Percentiles rank a stretch among this genome's conserved stretches.
phyloP scores from a whole-genome alignment of 2,797 vertebrate genomes.

The Chiroxiphia lanceolata region DNA sequence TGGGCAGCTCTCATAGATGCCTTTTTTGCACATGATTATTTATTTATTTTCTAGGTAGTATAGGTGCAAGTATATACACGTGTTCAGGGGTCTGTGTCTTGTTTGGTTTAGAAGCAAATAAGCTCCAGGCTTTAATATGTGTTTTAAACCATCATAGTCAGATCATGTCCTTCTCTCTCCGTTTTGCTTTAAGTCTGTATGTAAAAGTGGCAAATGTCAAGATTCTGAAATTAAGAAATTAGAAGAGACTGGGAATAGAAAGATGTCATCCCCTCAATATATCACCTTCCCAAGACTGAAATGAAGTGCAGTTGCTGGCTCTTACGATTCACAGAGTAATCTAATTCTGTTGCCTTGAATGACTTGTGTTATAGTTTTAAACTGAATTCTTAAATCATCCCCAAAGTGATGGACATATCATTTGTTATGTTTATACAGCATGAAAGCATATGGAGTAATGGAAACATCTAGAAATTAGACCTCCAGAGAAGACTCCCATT shows the following conservation, averaged over 20 bases:
- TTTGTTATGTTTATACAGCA: not conserved
- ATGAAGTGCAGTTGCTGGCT: not conserved
- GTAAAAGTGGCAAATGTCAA: not conserved
- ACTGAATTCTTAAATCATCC: slow-evolving; percentile 13
- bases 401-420: not conserved
- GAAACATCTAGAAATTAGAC: slow-evolving; percentile 42
- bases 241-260: not conserved
- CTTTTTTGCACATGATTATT: not conserved
- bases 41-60: not conserved
- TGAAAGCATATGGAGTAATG: slow-evolving; percentile 4
- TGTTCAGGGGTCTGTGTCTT: not conserved
- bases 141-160: not conserved
- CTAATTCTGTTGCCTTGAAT: slow-evolving; percentile 15
- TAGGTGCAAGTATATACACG: not conserved
- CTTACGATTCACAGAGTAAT: not conserved
- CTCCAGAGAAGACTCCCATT: slow-evolving; percentile 48
- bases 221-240: not conserved
- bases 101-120: not conserved
- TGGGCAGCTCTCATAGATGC: not conserved
- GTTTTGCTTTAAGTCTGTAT: not conserved
- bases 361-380: not conserved
- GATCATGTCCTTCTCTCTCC: not conserved
- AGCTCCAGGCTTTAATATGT: not conserved
- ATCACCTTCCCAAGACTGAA: not conserved
- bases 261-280: not conserved